Evolutionary conservation across 1,140 invertebrate species (phyloP).

Genomic region (Medauroidea extradentata): DNA sequence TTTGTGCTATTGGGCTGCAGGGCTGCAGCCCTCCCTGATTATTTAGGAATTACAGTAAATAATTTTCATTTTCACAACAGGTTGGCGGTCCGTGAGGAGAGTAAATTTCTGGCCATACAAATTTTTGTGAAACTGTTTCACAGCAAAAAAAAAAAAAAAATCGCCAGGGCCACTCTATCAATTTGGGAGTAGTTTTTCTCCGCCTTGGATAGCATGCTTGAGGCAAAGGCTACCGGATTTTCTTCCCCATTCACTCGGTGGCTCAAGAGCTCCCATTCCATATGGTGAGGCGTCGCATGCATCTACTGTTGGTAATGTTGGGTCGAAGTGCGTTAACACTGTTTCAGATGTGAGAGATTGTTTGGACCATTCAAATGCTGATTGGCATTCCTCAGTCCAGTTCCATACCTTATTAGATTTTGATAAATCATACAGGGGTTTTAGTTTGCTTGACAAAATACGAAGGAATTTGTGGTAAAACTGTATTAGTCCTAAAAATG

Average conservation of each 20-base stretch:
- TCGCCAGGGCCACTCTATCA: conserved; percentile 41
- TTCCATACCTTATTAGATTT: background rate
- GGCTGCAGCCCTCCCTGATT: too few species aligned
- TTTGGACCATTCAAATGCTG: too few species aligned
- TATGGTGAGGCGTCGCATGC: conserved; percentile 47
- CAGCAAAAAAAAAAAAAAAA: too few species aligned
- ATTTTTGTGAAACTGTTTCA: too few species aligned
- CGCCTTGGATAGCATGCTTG: conserved; percentile 36
- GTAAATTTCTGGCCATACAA: too few species aligned
- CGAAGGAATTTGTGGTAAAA: conserved; percentile 36
- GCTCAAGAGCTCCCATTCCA: conserved; percentile 46
- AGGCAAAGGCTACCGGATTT: conserved; percentile 43
- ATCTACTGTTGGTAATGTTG: conserved; percentile 36
- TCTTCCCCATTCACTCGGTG: conserved; percentile 38
- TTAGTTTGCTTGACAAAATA: conserved; percentile 13
- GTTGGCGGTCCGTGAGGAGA: too few species aligned
- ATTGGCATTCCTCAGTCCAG: conserved; percentile 21
- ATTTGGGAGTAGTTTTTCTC: conserved; percentile 46
- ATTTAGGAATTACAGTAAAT: too few species aligned
- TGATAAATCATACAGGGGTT: too few species aligned
- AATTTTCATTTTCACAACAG: too few species aligned
- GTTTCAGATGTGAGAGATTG: too few species aligned
- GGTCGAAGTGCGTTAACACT: conserved; percentile 40
- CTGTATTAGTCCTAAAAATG: conserved; percentile 34
- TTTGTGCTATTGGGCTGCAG: too few species aligned